Evolutionary conservation across 1,140 invertebrate species (phyloP), one percentile per base, ranked within the genome.

Genomic region (Helicoverpa zea): DNA sequence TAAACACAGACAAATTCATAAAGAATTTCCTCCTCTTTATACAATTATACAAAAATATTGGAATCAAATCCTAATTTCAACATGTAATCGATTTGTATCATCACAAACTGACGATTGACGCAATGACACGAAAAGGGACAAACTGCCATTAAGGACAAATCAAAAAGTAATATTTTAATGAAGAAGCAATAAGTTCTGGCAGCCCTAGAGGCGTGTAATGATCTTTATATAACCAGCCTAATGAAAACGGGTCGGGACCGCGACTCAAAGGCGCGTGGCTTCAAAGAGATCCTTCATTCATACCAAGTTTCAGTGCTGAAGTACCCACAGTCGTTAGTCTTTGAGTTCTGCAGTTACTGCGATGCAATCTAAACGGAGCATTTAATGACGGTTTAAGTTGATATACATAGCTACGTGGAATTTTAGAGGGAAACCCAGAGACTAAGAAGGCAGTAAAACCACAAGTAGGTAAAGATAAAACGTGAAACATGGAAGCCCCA

Each of bases 281-380:
- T 75, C 73, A 75, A 75, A 75, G 73, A 75, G 35, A 59, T 73
- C 13, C 35, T 58, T 75, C 73, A 75, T 75, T 75, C 58, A 75
- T 61, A 30, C 43, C n/a, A 29, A 59, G 43, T 75, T 68, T 35
- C 16, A 75, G 18, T 13, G 56, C 58, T 61, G 11, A 63, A 16
- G 52, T 75, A 49, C 12, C 29, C 5, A 51, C 18, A 75, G 43
- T 54, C 12, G 14, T 61, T 59, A 61, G 29, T 18, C 30, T 56
- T 75, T 61, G 30, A 58, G 9, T 30, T 18, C 5, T 14, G 56
- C 23, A 35, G 29, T 16, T 43, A 43, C 16, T 18, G 16, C 16
- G 18, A 70, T 70, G 16, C 49, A 29, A 43, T 23, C 14, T 70
- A 5, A 52, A 10, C 51, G n/a, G 49, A 13, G 47, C 47, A 68